A percentile compares a stretch with the other conserved stretches of the same genome.
These are phyloP conservation scores for Drosophila atripex DNA, from an alignment of 2,888 invertebrate genomes.

Conservation along the genomic window DNA sequence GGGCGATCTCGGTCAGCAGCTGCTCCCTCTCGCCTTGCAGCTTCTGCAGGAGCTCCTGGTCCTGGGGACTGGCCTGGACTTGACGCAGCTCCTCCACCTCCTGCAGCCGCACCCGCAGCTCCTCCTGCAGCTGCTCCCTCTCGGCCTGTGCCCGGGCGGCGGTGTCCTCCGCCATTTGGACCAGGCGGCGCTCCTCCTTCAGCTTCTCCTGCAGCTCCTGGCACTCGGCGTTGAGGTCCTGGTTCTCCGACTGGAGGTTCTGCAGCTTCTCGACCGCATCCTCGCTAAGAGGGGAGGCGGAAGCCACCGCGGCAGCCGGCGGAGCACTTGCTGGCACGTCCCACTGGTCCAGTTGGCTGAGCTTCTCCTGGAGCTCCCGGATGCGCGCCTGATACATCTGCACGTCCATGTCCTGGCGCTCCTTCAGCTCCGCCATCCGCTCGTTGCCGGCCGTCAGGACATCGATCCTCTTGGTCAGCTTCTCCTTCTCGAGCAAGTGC, in stretches of 20 bases:
- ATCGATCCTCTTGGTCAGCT: constrained; percentile 89
- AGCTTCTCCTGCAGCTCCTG: constrained; percentile 86
- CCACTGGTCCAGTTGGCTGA: constrained; percentile 86
- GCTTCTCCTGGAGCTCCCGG: constrained; percentile 88
- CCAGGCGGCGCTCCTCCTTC: constrained; percentile 84
- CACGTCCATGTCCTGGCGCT: constrained; percentile 91
- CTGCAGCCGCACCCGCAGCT: constrained; percentile 11
- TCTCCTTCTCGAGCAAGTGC: constrained; percentile 88
- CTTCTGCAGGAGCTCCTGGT: background rate
- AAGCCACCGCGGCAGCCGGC: background rate
- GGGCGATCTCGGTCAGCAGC: constrained; percentile 5
- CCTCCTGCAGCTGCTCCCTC: constrained; percentile 23
- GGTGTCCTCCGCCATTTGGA: constrained; percentile 77
- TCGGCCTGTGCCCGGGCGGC: constrained; percentile 17
- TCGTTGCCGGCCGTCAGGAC: constrained; percentile 90
- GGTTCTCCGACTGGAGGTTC: constrained; percentile 85
- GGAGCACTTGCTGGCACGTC: constrained; percentile 35
- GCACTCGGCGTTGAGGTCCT: constrained; percentile 87
- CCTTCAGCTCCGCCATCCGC: constrained; percentile 91
- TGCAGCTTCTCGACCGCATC: constrained; percentile 79
- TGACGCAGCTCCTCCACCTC: constrained; percentile 5
- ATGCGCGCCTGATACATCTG: constrained; percentile 89
- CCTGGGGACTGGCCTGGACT: constrained; percentile 7
- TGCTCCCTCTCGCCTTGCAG: constrained; percentile 3
- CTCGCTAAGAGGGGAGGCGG: background rate